A percentile compares a stretch with the other conserved stretches of the same genome.
These are phyloP conservation scores for Callimorpha dominula DNA, from an alignment of 2,888 invertebrate species.

Conservation along the genomic window DNA sequence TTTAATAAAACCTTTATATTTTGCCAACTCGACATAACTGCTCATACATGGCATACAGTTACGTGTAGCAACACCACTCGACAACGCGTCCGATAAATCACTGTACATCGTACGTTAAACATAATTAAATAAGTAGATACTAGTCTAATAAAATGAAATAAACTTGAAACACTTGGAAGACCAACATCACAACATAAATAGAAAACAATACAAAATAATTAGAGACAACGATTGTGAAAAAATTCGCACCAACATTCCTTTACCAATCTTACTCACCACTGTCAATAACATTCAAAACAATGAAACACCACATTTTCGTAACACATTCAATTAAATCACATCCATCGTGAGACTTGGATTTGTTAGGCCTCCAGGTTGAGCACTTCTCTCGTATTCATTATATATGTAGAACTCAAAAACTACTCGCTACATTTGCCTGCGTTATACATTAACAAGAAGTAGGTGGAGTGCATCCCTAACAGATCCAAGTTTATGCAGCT, in stretches of 20 bases:
- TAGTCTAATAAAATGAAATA: constrained; percentile 71
- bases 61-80: constrained; percentile 58
- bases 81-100: constrained; percentile 61
- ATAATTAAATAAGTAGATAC: constrained; percentile 73
- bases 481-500: neutral
- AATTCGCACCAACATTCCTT: constrained; percentile 70
- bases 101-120: constrained; percentile 70
- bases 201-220: constrained; percentile 74
- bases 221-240: constrained; percentile 64
- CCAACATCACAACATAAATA: constrained; percentile 86
- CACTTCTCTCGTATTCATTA: neutral
- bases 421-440: neutral
- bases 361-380: neutral
- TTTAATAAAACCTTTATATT: constrained; percentile 52
- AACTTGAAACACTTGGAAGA: constrained; percentile 81
- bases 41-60: constrained; percentile 66
- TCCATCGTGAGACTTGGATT: constrained; percentile 1
- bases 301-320: constrained; percentile 27
- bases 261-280: constrained; percentile 20
- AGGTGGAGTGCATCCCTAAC: constrained; percentile 4
- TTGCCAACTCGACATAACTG: constrained; percentile 48
- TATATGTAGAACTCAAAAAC: neutral
- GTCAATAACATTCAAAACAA: constrained; percentile 15
- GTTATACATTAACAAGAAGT: neutral
- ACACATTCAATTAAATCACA: constrained; percentile 35